Evolutionary conservation across 1,140 invertebrate species (phyloP), one percentile per base, ranked within the genome.

Genomic region (Araneus ventricosus): DNA sequence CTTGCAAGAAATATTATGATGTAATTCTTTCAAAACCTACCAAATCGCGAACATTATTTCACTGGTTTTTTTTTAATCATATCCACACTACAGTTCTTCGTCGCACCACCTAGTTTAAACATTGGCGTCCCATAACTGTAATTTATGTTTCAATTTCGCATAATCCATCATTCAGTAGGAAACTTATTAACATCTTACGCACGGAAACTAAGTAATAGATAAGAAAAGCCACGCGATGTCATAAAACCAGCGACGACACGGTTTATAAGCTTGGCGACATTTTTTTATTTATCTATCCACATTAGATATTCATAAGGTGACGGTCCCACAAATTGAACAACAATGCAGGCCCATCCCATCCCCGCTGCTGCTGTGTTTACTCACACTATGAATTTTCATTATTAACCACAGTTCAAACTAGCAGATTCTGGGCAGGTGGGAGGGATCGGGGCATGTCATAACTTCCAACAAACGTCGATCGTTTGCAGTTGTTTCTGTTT

Each of bases 301-400:
- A 34, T 75, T 75, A 75, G 30, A 75, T 75, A 37, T 75, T 75
- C 30, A 6, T 5, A 34, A 75, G 70, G 27, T 75, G 70, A 75
- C 70, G 70, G 30, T 20, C 22, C 70, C 70, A 75, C 70, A 75
- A 75, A 75, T 75, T 75, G 70, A 75, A 75, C 70, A 75, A 75
- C 70, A 75, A 75, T 20, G 70, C 70, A 22, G 30, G 34, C 10
- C 30, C 17, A 34, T 24, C 70, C 70, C 70, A 37, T 75, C 30
- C 30, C 34, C 5, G 14, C 70, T 22, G 67, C 67, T 75, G 30
- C 34, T 75, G 30, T 75, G 70, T 75, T 75, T 75, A 75, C 70
- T 37, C 6, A 37, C 70, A 75, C 30, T 3, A 75, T 75, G 10
- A 20, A 34, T 75, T 75, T 75, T 37, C 22, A 75, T 75, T 75